Percentiles rank a stretch among this genome's conserved stretches.
Evolutionary conservation across 2,113 vertebrate species (phyloP).

Genomic region (Leptocoma aspasia): DNA sequence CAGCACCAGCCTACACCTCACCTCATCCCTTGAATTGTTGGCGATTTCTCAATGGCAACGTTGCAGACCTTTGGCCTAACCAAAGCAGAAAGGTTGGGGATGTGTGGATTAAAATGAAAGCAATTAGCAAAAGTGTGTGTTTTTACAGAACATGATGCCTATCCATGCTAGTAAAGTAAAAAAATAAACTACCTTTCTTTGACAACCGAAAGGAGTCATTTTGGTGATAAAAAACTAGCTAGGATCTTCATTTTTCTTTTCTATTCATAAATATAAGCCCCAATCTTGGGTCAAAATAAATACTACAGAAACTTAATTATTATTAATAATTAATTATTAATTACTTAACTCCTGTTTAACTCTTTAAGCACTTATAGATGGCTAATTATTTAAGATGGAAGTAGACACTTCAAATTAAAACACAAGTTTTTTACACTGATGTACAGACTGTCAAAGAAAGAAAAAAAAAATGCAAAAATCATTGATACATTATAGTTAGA

Average conservation of each 20-base stretch:
- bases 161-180: neutral
- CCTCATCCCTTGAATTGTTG: neutral
- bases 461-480: neutral
- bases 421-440: neutral
- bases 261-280: neutral
- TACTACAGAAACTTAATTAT: neutral
- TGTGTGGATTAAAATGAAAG: neutral
- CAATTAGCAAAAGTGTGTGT: neutral
- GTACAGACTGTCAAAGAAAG: neutral
- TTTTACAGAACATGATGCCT: neutral
- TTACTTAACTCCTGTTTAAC: neutral
- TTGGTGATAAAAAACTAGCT: neutral
- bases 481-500: neutral
- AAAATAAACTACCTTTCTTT: neutral
- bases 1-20: neutral
- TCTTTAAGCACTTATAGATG: neutral
- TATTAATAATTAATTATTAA: neutral
- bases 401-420: neutral
- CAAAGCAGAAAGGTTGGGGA: neutral
- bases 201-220: neutral
- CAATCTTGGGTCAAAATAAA: neutral
- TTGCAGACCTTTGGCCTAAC: neutral
- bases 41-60: rapidly evolving
- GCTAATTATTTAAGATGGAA: neutral
- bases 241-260: neutral